Evolutionary conservation across 2,888 invertebrate genomes (phyloP), one percentile per base, ranked within the genome.

Genomic region (Autographa pulchrina): DNA sequence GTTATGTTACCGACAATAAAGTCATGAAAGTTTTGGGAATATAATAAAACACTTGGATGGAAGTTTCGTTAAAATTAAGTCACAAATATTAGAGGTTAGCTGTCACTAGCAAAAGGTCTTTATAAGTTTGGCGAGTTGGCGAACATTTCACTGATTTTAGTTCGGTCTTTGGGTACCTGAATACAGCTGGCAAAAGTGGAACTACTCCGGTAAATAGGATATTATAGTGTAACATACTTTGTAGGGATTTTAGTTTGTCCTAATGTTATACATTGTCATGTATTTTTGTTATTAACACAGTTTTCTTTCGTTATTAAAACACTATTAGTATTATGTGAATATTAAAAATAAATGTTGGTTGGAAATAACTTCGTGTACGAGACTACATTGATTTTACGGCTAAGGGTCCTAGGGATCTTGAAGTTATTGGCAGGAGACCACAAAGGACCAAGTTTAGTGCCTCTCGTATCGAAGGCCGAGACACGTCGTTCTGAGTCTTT

Each of bases 11-110:
- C 54, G 69, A 68, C 70, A 71, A 76, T 79, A 80, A 78, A 80
- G 63, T 74, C 65, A 69, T 72, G 64, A 76, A 83, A 82, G 68
- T 82, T 83, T 75, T 62, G 58, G 70, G 73, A 69, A 71, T 73
- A 78, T 81, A 80, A 81, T 81, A 83, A 80, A 82, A 74, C 75
- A 83, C 71, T 83, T 75, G 69, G 75, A 52, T 62, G 65, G 65
- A 73, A 78, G 68, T 82, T 76, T 61, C 72, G 64, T 77, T 74
- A 75, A 80, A 83, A 82, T 82, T 82, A 72, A 74, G 68, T 76
- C 74, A 69, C 82, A 82, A 83, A 82, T 83, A 75, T 83, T 72
- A 72, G 70, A 82, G 82, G 80, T 82, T 83, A 68, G 71, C 80
- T 81, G 78, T 83, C 83, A 74, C 70, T 54, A 73, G 71, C 76